Base-by-base conservation (phyloP, 2,888 invertebrate species). In the Candidula unifasciata region DNA sequence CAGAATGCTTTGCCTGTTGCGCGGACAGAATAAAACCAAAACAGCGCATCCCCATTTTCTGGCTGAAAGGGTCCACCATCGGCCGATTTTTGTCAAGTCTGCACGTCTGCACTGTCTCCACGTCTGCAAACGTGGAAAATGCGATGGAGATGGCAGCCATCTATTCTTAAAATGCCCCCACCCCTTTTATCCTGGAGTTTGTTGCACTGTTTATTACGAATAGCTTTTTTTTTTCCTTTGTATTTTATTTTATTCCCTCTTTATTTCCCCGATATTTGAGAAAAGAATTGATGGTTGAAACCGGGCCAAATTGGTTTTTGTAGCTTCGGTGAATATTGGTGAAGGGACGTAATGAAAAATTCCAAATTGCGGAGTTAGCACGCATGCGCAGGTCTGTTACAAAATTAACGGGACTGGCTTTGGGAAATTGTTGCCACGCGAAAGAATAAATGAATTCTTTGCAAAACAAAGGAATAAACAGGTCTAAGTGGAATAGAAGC, bases 1-100 rank as follows among this genome's bases (percentile, higher is more conserved):
- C 85, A 83, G 81, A 82, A 78, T 35, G 80, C 80, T 81, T 81
- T 71, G 80, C 68, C 68, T 81, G 71, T 71, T 81, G 80, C 80
- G 80, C 80, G 80, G 24, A 81, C 35, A 60, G 80, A 81, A 81
- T 81, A 81, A 81, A 81, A 81, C 80, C 71, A 81, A 69, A 81
- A 52, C 68, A 73, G 80, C 66, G 60, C 80, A 52, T 57, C 80
- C 54, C 80, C 80, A 52, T 52, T 68, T 64, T 80, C n/a, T 64
- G 16, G 13, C 27, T 68, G 35, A 80, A 80, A 80, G 80, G 68
- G 68, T 60, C 60, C 52, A 78, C 78, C 78, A 78, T 37, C 64
- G 37, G 33, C 78, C 64, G 13, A 64, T 78, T 78, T 78, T 78
- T 78, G 78, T 35, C 60, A 37, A 64, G 78, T 78, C 78, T 78